These are phyloP conservation scores for Chromobotia macracanthus DNA, from an alignment of 2,797 vertebrate species.

Conservation along the genomic window DNA sequence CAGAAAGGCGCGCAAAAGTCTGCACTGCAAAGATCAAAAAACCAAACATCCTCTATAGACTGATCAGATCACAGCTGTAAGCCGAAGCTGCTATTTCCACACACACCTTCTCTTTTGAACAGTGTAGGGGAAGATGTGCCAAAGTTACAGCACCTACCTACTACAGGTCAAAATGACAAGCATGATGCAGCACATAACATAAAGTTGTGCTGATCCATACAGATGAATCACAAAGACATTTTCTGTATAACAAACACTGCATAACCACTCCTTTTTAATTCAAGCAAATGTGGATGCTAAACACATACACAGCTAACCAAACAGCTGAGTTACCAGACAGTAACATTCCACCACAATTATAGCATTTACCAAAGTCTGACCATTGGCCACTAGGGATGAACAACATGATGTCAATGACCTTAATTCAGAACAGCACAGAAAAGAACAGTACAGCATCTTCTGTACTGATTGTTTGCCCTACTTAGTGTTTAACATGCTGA, in stretches of 20 bases:
- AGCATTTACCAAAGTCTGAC: not conserved
- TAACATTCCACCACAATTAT: constrained; percentile 4
- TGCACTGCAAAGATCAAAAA: constrained; percentile 46
- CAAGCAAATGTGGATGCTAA: constrained; percentile 11
- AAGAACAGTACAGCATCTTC: not conserved
- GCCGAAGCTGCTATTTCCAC: constrained; percentile 54
- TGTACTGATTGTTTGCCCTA: not conserved
- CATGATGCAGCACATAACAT: not conserved
- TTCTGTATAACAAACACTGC: not conserved
- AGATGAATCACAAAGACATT: not conserved
- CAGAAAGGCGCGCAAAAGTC: not conserved
- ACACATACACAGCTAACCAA: not conserved
- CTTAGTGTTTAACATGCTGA: constrained; percentile 2
- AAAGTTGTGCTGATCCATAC: not conserved
- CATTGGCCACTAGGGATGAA: not conserved
- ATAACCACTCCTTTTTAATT: not conserved
- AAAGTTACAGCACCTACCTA: constrained; percentile 17
- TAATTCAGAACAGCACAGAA: not conserved
- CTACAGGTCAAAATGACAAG: not conserved
- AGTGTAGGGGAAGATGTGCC: constrained; percentile 40
- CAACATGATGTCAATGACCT: not conserved
- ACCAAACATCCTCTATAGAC: constrained; percentile 58
- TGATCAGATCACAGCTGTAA: constrained; percentile 39
- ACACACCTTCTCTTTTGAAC: constrained; percentile 39
- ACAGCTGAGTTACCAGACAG: not conserved